These are phyloP conservation scores for Alaudala cheleensis DNA, from an alignment of 2,113 vertebrate species.

Conservation along the genomic window DNA sequence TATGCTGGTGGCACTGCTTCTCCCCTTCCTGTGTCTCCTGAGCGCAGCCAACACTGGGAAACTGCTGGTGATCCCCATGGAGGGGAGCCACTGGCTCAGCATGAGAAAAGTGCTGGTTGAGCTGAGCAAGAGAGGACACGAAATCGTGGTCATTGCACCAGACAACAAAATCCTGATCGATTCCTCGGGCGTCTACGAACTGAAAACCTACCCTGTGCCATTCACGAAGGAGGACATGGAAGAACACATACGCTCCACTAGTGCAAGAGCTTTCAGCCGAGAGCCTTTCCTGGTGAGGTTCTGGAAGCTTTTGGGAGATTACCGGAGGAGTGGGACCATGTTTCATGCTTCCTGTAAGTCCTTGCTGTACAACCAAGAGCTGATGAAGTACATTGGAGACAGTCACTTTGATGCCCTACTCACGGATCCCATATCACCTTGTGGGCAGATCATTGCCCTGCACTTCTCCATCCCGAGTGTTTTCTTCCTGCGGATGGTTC, in stretches of 20 bases:
- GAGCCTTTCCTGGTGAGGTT: conserved; percentile 63
- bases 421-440: conserved; percentile 85
- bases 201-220: conserved; percentile 69
- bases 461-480: conserved; percentile 78
- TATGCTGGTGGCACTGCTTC: neutral
- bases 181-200: conserved; percentile 52
- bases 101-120: conserved; percentile 71
- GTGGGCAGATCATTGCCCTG: conserved; percentile 81
- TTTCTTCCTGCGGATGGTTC: conserved; percentile 77
- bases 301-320: neutral
- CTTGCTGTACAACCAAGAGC: conserved; percentile 76
- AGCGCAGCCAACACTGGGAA: conserved; percentile 36
- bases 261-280: neutral
- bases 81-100: conserved; percentile 90
- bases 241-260: accelerated
- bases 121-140: conserved; percentile 80
- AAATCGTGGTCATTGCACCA: conserved; percentile 76
- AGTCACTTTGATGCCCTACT: conserved; percentile 75
- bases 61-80: conserved; percentile 82
- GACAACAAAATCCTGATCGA: conserved; percentile 71
- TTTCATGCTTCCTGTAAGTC: conserved; percentile 62
- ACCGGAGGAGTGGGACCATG: neutral
- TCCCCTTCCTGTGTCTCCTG: neutral
- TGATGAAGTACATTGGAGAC: conserved; percentile 73
- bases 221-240: conserved; percentile 37